A percentile compares a stretch with the other conserved stretches of the same genome.
Conservation (phyloP, 2,888 invertebrate genomes). For the Anoncus sp. region DNA sequence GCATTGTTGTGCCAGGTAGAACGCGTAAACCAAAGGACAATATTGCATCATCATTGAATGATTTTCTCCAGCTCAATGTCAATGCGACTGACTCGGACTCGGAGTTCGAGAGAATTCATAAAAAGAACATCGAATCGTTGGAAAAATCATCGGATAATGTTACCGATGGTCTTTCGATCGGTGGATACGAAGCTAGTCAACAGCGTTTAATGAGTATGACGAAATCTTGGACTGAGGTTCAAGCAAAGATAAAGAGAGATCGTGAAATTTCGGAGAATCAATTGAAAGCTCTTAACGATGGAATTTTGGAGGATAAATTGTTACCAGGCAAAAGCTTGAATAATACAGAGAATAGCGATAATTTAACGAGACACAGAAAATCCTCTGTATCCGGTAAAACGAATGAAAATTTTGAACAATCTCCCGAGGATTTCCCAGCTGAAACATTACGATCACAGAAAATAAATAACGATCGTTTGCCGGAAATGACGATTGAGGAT, state of each 20-base stretch:
- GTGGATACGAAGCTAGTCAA: conserved; percentile 48
- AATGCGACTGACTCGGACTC: conserved; percentile 39
- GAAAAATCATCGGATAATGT: conserved; percentile 19
- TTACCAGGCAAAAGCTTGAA: conserved; percentile 17
- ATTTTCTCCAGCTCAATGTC: conserved; percentile 54
- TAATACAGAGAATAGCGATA: conserved; percentile 25
- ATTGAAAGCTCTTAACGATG: conserved; percentile 58
- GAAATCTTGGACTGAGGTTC: conserved; percentile 68
- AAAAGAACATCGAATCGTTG: conserved; percentile 1
- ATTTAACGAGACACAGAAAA: conserved; percentile 23
- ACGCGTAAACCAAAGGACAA: conserved; percentile 19
- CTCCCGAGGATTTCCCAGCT: conserved; percentile 19
- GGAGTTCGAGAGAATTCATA: conserved; percentile 40
- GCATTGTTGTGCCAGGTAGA: conserved; percentile 26
- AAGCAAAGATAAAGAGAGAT: conserved; percentile 65
- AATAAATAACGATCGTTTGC: neutral
- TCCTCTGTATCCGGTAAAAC: conserved; percentile 2
- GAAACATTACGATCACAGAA: conserved; percentile 11
- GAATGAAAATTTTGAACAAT: conserved; percentile 32
- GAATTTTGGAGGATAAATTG: conserved; percentile 13
- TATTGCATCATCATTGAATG: conserved; percentile 16
- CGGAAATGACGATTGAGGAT: neutral
- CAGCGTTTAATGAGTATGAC: conserved; percentile 60
- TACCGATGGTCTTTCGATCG: neutral
- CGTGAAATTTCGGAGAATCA: conserved; percentile 66